Evolutionary conservation across 2,797 vertebrate species (phyloP).

Genomic region (Vireo griseus): DNA sequence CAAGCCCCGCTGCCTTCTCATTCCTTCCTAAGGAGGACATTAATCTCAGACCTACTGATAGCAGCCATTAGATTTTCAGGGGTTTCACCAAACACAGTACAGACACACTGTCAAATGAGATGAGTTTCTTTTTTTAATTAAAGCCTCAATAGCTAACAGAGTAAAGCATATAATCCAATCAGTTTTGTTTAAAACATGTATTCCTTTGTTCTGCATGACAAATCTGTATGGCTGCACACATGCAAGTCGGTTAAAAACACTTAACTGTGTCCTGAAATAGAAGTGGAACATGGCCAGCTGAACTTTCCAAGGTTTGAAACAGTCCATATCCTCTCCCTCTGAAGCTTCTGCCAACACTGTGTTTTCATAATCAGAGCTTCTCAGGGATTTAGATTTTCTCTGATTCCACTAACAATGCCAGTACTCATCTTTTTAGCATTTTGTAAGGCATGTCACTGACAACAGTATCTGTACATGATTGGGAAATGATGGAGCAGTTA

Average conservation of each 20-base stretch:
- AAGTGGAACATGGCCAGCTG: constrained; percentile 43
- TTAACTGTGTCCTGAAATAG: constrained; percentile 56
- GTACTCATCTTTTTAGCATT: background rate
- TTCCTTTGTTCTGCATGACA: constrained; percentile 49
- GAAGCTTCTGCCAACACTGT: constrained; percentile 53
- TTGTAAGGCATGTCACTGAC: background rate
- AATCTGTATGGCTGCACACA: constrained; percentile 19
- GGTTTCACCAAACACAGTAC: background rate
- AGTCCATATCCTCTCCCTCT: constrained; percentile 62
- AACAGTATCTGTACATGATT: background rate
- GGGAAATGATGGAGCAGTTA: background rate
- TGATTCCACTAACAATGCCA: constrained; percentile 22
- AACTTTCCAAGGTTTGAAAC: constrained; percentile 59
- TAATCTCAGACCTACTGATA: background rate
- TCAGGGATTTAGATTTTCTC: constrained; percentile 44
- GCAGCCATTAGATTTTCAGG: background rate
- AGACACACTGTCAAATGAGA: background rate
- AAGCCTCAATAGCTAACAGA: background rate
- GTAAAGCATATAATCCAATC: constrained; percentile 26
- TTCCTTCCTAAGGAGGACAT: background rate
- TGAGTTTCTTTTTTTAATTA: background rate
- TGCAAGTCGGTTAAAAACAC: constrained; percentile 44
- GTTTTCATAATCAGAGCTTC: constrained; percentile 57
- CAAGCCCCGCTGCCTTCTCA: background rate
- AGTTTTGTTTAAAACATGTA: constrained; percentile 42